Evolutionary conservation across 2,888 invertebrate genomes (phyloP), one percentile per base, ranked within the genome.

Genomic region (Cosmorhoe ocellata): DNA sequence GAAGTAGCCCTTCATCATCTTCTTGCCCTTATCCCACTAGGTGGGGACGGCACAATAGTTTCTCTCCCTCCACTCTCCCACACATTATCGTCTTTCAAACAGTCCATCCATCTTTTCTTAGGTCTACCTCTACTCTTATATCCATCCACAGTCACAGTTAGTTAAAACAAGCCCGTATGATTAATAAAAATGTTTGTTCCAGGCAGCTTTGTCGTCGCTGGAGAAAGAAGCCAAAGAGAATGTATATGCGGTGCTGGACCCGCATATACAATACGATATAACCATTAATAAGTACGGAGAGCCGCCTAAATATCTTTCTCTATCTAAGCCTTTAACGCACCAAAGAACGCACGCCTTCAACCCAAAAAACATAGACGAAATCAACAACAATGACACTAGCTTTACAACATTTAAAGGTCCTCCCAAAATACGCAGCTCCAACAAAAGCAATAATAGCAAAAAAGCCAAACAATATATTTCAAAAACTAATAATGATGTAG

Each of bases 211-310:
- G 62, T 71, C 84, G 71, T 82, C 90, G 77, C 76, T 90, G 82
- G 90, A 88, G 79, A 83, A 76, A 83, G 84, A 86, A 88, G 90
- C 90, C 84, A 91, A 90, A 88, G 91, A 91, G 76, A 90, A 91
- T 76, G 90, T 91, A 56, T 91, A 91, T 81, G 90, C 91, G 81
- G 86, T 91, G 63, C 69, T 90, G 67, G 90, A 91, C 67, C 91
- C 91, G 76, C 90, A 89, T 78, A 84, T 91, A 74, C 90, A 91
- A 71, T 91, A 91, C 77, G 91, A 91, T 75, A 82, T 91, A 76
- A 90, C 89, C 64, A 91, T 91, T 70, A 90, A 88, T 74, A 87
- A 90, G 71, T 81, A 83, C 70, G 91, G 91, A 71, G 89, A 90
- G 63, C 89, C 89, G 77, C 88, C 91, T 79, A 90, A 85, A 60